Evolutionary conservation across 2,888 invertebrate species (phyloP), one percentile per base, ranked within the genome.

Genomic region (Habrosyne pyritoides): DNA sequence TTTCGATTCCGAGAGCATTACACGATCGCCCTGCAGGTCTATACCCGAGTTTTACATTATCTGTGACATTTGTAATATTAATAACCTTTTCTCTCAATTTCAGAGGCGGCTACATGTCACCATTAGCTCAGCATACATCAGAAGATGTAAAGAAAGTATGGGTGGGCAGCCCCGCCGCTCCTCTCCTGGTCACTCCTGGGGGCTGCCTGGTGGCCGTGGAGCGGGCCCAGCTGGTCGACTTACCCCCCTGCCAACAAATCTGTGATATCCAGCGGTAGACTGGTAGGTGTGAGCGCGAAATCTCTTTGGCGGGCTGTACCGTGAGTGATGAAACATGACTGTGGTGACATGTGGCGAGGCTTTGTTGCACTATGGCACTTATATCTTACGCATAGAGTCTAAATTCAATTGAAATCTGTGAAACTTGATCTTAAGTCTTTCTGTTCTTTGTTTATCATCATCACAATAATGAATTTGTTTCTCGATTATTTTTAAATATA

Each of bases 141-240:
- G 87, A 87, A 18, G 91, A 92, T 63, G 89, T 91, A 21, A 92
- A 92, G 71, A 92, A 92, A 60, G 91, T 91, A n/a, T 91, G 91
- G 92, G 86, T 89, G 30, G 91, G 91, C 0, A 77, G 78, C 36
- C 73, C 81, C 0, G 69, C 86, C 0, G 82, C 89, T 0, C 92
- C 92, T 0, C 78, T 92, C 0, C 73, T 92, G 12, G 86, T 92
- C 24, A 71, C 90, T 0, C 88, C 91, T 0, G 86, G 87, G 0
- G 92, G 91, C 1, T 90, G 92, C 65, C 72, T 91, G 21, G 90
- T 92, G 33, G 88, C 89, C 0, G 91, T 92, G 0, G 91, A 92
- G 54, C 59, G 92, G 4, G 92, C 92, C 6, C 89, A 88, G 42
- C 80, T 92, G 10, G 83, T 89, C 8, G 89, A 89, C 59, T 54